Evolutionary conservation across 2,797 vertebrate species (phyloP).

Genomic region (Sebastes diaconus): DNA sequence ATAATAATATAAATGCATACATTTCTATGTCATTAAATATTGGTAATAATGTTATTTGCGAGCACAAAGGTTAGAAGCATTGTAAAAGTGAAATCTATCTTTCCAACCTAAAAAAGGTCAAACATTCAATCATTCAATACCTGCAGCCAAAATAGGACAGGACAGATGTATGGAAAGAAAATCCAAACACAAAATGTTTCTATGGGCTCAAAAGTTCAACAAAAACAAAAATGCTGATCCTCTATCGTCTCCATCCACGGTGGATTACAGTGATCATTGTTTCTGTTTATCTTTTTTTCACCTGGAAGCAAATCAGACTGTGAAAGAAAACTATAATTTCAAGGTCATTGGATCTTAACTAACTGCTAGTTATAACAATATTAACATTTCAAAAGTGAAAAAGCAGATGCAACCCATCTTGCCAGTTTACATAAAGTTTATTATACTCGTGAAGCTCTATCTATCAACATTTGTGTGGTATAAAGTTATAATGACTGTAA

Average conservation of each 20-base stretch:
- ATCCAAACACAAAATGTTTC: neutral
- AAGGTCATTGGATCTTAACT: neutral
- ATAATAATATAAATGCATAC: constrained; percentile 18
- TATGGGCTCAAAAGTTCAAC: neutral
- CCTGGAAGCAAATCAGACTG: neutral
- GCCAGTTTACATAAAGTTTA: neutral
- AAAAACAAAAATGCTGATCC: neutral
- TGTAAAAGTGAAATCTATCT: neutral
- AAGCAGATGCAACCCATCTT: neutral
- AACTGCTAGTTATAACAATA: neutral
- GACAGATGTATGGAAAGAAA: neutral
- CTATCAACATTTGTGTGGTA: neutral
- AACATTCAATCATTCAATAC: neutral
- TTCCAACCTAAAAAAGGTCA: neutral
- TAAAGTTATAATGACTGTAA: neutral
- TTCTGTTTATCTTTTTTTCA: neutral
- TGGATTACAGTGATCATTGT: neutral
- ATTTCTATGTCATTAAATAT: constrained; percentile 14
- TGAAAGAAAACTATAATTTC: neutral
- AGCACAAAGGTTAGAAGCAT: no score
- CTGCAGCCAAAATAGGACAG: neutral
- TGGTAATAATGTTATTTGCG: neutral
- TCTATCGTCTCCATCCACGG: neutral
- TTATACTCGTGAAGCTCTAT: neutral
- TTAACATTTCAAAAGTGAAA: neutral